Evolutionary conservation across 2,797 vertebrate species (phyloP), one percentile per base, ranked within the genome.

Genomic region (Morelia viridis): DNA sequence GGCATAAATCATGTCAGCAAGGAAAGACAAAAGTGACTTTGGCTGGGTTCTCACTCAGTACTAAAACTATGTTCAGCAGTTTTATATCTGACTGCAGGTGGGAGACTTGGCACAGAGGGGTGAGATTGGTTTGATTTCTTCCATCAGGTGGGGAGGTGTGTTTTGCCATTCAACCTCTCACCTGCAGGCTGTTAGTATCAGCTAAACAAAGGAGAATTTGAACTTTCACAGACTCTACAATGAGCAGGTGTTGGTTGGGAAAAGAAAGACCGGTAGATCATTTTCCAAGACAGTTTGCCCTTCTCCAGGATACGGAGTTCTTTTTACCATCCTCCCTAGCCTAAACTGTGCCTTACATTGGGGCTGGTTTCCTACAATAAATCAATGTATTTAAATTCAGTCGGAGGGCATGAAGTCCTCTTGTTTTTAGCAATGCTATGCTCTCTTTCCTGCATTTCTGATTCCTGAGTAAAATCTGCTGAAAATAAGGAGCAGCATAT

Each of bases 401-500:
- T 83, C 84, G 84, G 58, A 89, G 35, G 76, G 58, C 31, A 89
- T 7, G 9, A 22, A 31, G 65, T 90, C 9, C 61, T 88, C 15
- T 92, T 89, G 68, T 91, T 93, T 87, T 85, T 91, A 93, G 92
- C 61, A 94, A 61, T 35, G 87, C 94, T 15, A 41, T 10, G 61
- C 86, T 89, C 1, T 91, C 93, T 76, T 80, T 90, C 10, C 35
- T 76, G 76, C 0, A 3, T 41, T 88, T 46, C 56, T 90, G 68
- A 89, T 85, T 87, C 84, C 53, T 83, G 88, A 91, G 86, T 28
- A 85, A 0, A 12, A 17, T 28, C 88, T 93, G 83, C 26, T 24
- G 88, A 93, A 95, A 94, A 89, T 57, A 89, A 95, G 95, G 90
- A 56, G 46, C 65, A 2, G 0, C 31, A 60, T 58, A 91, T 90